These are phyloP conservation scores for Pygoscelis antarcticus DNA, from an alignment of 2,113 vertebrate genomes.

Conservation along the genomic window DNA sequence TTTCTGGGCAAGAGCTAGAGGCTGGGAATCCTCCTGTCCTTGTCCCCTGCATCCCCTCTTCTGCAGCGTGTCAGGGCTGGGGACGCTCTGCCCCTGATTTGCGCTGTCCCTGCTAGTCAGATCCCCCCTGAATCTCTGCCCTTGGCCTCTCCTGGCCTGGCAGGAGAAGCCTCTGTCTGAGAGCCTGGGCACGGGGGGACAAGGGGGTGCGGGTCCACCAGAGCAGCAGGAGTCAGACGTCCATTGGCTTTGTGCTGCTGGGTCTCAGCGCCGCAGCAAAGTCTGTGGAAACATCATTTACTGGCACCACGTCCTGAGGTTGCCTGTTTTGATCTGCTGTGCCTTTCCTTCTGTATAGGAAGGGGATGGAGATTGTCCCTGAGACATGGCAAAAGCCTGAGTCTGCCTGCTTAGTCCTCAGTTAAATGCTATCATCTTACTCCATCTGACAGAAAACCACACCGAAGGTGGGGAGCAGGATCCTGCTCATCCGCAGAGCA, in stretches of 20 bases:
- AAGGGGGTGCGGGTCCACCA: background rate
- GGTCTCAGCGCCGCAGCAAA: background rate
- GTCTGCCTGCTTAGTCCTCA: background rate
- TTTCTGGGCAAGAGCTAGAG: background rate
- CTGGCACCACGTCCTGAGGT: background rate
- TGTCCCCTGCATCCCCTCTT: background rate
- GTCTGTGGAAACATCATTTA: fast-evolving
- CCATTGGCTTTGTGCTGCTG: fast-evolving
- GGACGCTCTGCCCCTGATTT: background rate
- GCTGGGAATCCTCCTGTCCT: background rate
- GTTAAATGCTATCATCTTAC: fast-evolving
- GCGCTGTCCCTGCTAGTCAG: fast-evolving
- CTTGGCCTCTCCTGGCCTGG: background rate
- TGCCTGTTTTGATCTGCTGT: background rate
- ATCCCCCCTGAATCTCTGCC: too few relatives aligned
- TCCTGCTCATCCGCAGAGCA: background rate
- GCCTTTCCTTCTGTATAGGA: fast-evolving
- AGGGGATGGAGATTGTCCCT: background rate
- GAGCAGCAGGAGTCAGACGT: background rate
- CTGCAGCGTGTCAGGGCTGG: background rate
- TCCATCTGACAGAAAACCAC: background rate
- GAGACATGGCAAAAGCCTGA: fast-evolving
- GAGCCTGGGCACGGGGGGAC: fast-evolving
- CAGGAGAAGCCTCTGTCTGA: fast-evolving
- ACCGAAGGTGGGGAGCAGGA: fast-evolving